These are phyloP conservation scores for Paedocypris micromegethes DNA, from an alignment of 2,797 vertebrate species.

Conservation along the genomic window DNA sequence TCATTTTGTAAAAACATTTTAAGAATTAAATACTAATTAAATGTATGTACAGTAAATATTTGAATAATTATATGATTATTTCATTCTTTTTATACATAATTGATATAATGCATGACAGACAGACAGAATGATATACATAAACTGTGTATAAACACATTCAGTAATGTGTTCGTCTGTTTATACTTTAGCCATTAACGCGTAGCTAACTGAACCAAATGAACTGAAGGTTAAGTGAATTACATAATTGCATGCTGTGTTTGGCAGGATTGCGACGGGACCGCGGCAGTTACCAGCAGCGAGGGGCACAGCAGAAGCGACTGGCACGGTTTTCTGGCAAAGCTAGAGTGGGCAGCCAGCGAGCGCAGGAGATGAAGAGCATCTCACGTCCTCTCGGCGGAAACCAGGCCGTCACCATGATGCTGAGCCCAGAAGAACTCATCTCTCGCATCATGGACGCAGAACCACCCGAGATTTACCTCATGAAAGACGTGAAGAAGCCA, in stretches of 20 bases:
- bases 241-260: slow-evolving; percentile 11
- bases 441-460: slow-evolving; percentile 83
- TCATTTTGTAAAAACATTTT: too few species aligned
- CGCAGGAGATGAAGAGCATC: slow-evolving; percentile 33
- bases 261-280: slow-evolving; percentile 86
- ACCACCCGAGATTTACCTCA: slow-evolving; percentile 83
- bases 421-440: slow-evolving; percentile 87
- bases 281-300: slow-evolving; percentile 64
- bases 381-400: slow-evolving; percentile 23
- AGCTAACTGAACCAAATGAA: not conserved
- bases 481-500: slow-evolving; percentile 80
- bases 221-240: not conserved
- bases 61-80: too few species aligned
- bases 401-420: slow-evolving; percentile 54
- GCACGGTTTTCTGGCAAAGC: slow-evolving; percentile 56
- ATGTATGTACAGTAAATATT: too few species aligned
- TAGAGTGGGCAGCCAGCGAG: slow-evolving; percentile 45
- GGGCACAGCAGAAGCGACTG: slow-evolving; percentile 64
- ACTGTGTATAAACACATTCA: too few species aligned
- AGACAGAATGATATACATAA: too few species aligned
- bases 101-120: too few species aligned
- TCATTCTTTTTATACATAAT: too few species aligned
- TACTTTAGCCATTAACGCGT: too few species aligned
- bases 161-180: too few species aligned
- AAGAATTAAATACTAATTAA: too few species aligned